Percentiles rank a stretch among this genome's conserved stretches.
Evolutionary conservation across 1,140 invertebrate genomes (phyloP).

Genomic region (Drosophila teissieri): DNA sequence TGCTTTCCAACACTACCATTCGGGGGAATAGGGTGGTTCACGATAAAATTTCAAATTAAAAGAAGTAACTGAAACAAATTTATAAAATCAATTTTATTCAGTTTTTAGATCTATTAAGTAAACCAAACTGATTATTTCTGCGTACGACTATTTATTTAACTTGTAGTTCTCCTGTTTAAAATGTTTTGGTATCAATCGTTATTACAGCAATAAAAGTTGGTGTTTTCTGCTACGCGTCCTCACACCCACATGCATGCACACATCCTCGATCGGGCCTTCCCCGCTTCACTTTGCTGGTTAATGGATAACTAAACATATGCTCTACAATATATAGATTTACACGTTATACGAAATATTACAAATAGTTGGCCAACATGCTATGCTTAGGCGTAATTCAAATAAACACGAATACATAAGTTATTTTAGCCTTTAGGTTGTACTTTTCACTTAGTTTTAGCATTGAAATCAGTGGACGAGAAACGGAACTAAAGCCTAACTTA

Average conservation of each 20-base stretch:
- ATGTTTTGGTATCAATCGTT: slow-evolving; percentile 44
- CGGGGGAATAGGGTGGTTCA: neutral
- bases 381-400: slow-evolving; percentile 67
- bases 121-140: slow-evolving; percentile 8
- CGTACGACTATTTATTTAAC: slow-evolving; percentile 72
- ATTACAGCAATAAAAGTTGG: slow-evolving; percentile 50
- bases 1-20: slow-evolving; percentile 2
- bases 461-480: slow-evolving; percentile 50
- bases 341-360: slow-evolving; percentile 65
- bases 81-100: neutral
- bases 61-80: neutral
- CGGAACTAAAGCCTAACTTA: slow-evolving; percentile 79
- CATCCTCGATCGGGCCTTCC: slow-evolving; percentile 19
- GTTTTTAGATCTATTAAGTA: neutral
- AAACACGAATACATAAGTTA: slow-evolving; percentile 68
- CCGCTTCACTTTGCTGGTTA: slow-evolving; percentile 48
- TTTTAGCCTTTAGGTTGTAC: slow-evolving; percentile 41
- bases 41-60: neutral
- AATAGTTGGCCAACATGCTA: slow-evolving; percentile 47
- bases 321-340: slow-evolving; percentile 39
- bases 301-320: slow-evolving; percentile 47
- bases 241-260: slow-evolving; percentile 51
- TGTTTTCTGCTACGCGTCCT: slow-evolving; percentile 58
- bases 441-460: slow-evolving; percentile 59
- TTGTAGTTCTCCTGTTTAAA: slow-evolving; percentile 61